Evolutionary conservation across 64 coral and sea anemone genomes (phyloP), one percentile per base, ranked within the genome.

Genomic region (Montipora capricornis): DNA sequence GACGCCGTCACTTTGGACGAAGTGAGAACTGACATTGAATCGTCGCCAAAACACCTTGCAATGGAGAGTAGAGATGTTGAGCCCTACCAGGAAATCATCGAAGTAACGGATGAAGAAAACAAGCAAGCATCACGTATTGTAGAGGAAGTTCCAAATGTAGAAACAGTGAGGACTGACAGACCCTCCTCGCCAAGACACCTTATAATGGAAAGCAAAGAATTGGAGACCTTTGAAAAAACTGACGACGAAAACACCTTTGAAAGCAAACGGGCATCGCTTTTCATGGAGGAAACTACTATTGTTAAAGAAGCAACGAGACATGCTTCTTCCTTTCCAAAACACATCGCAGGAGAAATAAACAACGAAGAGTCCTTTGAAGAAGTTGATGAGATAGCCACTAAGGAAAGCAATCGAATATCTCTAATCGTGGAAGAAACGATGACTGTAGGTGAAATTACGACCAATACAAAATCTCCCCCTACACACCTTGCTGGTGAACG

Each of bases 31-130:
- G 61, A 84, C 81, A n/a, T 14, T 9, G 45, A 58, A 12, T 84
- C 60, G 45, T 84, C 81, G 5, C 81, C 81, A 84, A 70, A 69
- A 47, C 81, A 67, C 17, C 44, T 70, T 10, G 26, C 45, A 47
- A 13, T 4, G 37, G 81, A 84, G 68, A 84, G 37, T 13, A 5
- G 6, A 84, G 47, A 68, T 68, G 17, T 47, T 6, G 81, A 70
- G 4, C 14, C 2, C 14, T 94, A 24, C 68, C 19, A 90, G 17
- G 88, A 95, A 47, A 3, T 81, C 10, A 2, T 59, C 46, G 80
- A 52, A 50, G 49, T 14, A 49, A 11, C 12, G 19, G 8, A 9
- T 20, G 61, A 85, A 44, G 88, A 95, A 80, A 58, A 52, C 11
- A 77, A 47, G 55, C 74, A 13, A 51, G 47, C 88, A 67, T 83